phyloP scores from a whole-genome alignment of 2,888 invertebrate genomes.

The Epirrita christyi region DNA sequence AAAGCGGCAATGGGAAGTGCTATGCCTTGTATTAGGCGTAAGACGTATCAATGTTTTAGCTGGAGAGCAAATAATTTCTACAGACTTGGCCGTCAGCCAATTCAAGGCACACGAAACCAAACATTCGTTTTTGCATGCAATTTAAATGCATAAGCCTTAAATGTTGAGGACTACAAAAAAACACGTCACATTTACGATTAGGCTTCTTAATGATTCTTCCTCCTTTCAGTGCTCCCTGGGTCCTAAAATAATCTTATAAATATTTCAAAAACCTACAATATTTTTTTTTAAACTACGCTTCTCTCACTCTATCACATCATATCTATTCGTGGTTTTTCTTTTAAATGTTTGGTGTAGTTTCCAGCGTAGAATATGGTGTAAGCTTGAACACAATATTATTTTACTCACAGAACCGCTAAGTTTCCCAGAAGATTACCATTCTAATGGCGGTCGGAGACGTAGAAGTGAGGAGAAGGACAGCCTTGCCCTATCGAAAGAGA shows the following conservation, averaged over 20 bases:
- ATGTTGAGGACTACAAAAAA: background rate
- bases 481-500: constrained; percentile 78
- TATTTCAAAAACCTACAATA: no score
- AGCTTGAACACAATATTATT: background rate
- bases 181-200: background rate
- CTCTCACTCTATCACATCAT: no score
- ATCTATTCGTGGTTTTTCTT: no score
- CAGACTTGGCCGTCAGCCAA: constrained; percentile 22
- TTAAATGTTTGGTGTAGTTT: no score
- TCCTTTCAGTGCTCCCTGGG: no score
- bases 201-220: background rate
- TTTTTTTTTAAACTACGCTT: no score
- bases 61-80: constrained; percentile 9
- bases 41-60: constrained; percentile 25
- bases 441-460: constrained; percentile 67
- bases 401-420: constrained; percentile 70
- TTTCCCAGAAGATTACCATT: constrained; percentile 68
- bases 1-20: constrained; percentile 18
- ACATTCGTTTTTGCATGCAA: background rate
- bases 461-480: constrained; percentile 76
- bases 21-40: constrained; percentile 15
- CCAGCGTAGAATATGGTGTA: background rate
- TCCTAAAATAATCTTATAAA: no score
- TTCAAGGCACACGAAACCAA: background rate
- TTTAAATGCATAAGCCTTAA: background rate